Percentiles rank a stretch among this genome's conserved stretches.
These are phyloP conservation scores for Sebastes miniatus DNA, from an alignment of 2,797 vertebrate genomes.

Conservation along the genomic window DNA sequence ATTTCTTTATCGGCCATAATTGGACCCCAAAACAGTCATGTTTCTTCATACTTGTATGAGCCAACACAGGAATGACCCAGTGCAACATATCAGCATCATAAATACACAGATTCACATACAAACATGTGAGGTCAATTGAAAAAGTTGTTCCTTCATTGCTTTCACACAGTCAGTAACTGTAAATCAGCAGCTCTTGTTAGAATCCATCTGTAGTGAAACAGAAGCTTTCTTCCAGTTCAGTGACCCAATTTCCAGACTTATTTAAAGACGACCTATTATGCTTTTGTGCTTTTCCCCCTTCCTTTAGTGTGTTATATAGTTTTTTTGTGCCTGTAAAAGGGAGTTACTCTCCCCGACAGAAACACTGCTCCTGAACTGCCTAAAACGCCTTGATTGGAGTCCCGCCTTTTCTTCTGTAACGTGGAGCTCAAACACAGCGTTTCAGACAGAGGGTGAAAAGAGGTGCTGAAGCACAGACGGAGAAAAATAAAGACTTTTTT, in stretches of 20 bases:
- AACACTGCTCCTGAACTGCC: too few species aligned
- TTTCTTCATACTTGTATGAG: background rate
- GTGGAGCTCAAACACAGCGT: too few species aligned
- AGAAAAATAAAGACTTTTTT: too few species aligned
- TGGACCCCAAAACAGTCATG: conserved; percentile 9
- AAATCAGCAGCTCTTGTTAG: background rate
- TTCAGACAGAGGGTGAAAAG: too few species aligned
- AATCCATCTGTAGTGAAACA: background rate
- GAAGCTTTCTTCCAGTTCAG: background rate
- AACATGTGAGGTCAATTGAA: background rate
- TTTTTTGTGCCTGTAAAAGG: too few species aligned
- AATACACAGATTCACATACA: background rate
- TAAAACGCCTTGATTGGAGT: too few species aligned
- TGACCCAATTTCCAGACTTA: background rate
- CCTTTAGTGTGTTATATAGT: too few species aligned
- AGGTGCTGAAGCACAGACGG: too few species aligned
- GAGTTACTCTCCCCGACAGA: too few species aligned
- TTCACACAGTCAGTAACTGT: background rate
- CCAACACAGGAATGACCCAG: conserved; percentile 25
- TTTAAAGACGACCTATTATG: too few species aligned
- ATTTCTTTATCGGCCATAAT: background rate
- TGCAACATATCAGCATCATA: background rate
- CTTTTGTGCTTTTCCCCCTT: too few species aligned
- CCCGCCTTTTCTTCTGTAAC: too few species aligned
- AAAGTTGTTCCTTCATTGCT: background rate